A percentile compares a stretch with the other conserved stretches of the same genome.
phyloP scores from a whole-genome alignment of 1,140 invertebrate species.

The Bombus superbus region DNA sequence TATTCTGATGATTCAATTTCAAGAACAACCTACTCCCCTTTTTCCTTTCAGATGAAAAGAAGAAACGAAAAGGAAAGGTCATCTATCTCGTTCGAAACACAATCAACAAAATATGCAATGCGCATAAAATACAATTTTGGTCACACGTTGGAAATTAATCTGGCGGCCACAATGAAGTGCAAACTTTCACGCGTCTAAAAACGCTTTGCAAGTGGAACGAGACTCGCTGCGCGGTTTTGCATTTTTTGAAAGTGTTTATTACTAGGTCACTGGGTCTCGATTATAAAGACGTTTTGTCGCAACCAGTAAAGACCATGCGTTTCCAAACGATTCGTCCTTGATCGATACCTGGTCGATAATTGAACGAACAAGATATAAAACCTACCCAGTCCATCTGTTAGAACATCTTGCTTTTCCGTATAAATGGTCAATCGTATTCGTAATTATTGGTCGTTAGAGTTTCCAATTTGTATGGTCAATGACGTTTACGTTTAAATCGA shows the following conservation, averaged over 20 bases:
- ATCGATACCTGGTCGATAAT: background rate
- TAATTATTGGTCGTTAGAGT: background rate
- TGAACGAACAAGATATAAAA: no score
- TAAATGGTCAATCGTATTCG: background rate
- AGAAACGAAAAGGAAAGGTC: no score
- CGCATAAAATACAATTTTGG: no score
- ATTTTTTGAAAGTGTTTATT: constrained; percentile 24
- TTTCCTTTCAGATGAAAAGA: no score
- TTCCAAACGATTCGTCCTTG: background rate
- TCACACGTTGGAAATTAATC: background rate
- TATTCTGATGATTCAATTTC: no score
- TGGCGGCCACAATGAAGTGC: no score
- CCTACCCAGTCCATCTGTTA: no score
- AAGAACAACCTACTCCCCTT: background rate
- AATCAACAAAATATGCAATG: no score
- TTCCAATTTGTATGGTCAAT: background rate
- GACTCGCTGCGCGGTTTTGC: background rate
- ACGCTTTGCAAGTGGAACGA: constrained; percentile 26
- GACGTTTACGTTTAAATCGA: no score
- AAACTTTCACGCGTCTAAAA: constrained; percentile 20
- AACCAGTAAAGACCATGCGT: background rate
- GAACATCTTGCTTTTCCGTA: background rate
- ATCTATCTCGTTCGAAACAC: background rate
- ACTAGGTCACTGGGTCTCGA: constrained; percentile 30
- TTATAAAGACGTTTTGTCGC: background rate